Evolutionary conservation across 2,888 invertebrate genomes (phyloP), one percentile per base, ranked within the genome.

Genomic region (Linnaemya vulpina): DNA sequence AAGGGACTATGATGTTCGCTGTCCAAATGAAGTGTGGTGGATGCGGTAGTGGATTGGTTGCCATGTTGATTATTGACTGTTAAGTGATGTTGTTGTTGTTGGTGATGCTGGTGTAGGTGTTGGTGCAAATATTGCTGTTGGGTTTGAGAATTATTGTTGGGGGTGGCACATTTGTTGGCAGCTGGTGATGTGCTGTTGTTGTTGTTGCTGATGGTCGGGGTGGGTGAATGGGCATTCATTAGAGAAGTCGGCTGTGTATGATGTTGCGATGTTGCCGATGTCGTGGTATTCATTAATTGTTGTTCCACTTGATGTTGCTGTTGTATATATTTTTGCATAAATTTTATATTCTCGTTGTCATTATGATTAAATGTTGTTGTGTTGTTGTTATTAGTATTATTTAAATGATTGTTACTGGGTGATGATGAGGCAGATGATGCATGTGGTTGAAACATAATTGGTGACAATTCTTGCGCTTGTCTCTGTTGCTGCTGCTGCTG

Each of bases 301-400:
- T 78, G 76, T 43, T 81, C 81, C 49, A 51, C 49, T 38, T 82
- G 89, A 30, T 88, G 90, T 25, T 91, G 91, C 80, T 90, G 89
- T 88, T 92, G 90, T 79, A 91, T 90, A 87, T 89, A 91, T 89
- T 90, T 90, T 88, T 90, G 89, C 87, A 91, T 89, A 88, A 91
- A 89, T 88, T 90, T 90, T 79, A 90, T 88, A 84, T 89, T 89
- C 83, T 88, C 88, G 73, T 88, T 88, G 86, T 89, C 88, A 87
- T 87, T 87, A 43, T 79, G 76, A 74, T 60, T 84, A 67, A 78
- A 86, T 84, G 82, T 63, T 46, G 65, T 65, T 55, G 63, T 73
- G 20, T 88, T 90, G 67, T 86, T 90, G 63, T 88, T 90, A 25
- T 83, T 84, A 70, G 88, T 88, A 74, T 40, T 67, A 84, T 87